Evolutionary conservation across 1,140 invertebrate genomes (phyloP).

Genomic region (Micrasema minimum): DNA sequence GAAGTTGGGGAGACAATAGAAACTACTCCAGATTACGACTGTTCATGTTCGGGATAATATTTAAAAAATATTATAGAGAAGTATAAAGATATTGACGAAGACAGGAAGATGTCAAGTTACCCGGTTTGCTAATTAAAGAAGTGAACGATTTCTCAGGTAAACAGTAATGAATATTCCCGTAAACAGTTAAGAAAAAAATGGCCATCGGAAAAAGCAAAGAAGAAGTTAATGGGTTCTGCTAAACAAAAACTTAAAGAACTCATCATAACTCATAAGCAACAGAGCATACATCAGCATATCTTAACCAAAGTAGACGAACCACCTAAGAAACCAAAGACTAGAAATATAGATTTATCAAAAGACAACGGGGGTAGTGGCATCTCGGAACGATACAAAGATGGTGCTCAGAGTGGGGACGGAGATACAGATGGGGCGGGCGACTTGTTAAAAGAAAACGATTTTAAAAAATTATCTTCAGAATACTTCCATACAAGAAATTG

Average conservation of each 20-base stretch:
- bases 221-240: slow-evolving; percentile 62
- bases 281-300: slow-evolving; percentile 51
- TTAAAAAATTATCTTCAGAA: slow-evolving; percentile 53
- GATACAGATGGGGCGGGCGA: slow-evolving; percentile 36
- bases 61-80: slow-evolving; percentile 42
- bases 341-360: neutral
- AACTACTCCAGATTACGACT: slow-evolving; percentile 20
- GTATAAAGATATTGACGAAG: slow-evolving; percentile 38
- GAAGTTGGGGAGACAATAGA: slow-evolving; percentile 25
- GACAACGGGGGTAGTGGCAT: neutral
- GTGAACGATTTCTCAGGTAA: slow-evolving; percentile 9
- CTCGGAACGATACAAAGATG: slow-evolving; percentile 46
- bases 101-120: slow-evolving; percentile 7
- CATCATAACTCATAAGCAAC: slow-evolving; percentile 64
- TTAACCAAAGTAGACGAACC: slow-evolving; percentile 9
- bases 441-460: slow-evolving; percentile 43
- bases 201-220: slow-evolving; percentile 60
- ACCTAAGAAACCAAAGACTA: neutral
- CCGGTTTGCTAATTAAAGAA: neutral
- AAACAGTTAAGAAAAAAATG: slow-evolving; percentile 56
- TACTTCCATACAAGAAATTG: slow-evolving; percentile 62
- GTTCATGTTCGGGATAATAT: slow-evolving; percentile 43
- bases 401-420: slow-evolving; percentile 49
- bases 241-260: slow-evolving; percentile 66
- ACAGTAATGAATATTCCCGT: slow-evolving; percentile 22